Evolutionary conservation across 1,140 invertebrate genomes (phyloP).

Genomic region (Scaptodrosophila lebanonensis): DNA sequence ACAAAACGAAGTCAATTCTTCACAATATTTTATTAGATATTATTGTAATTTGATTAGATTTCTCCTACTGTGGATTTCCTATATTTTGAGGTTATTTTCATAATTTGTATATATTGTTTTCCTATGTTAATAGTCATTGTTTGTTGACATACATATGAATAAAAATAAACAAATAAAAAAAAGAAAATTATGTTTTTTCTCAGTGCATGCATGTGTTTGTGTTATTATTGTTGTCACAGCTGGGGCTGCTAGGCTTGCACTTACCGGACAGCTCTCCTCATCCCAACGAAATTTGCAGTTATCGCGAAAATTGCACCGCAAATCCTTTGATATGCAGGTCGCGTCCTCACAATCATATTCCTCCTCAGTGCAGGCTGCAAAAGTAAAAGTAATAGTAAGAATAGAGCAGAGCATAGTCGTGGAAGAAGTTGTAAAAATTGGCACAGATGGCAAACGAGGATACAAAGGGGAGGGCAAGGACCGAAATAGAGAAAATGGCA

Average conservation of each 20-base stretch:
- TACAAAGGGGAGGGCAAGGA: too few relatives aligned
- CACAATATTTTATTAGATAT: too few relatives aligned
- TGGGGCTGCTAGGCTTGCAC: conserved; percentile 51
- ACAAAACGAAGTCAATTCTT: too few relatives aligned
- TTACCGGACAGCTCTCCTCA: conserved; percentile 85
- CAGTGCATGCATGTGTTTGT: background rate
- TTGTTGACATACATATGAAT: too few relatives aligned
- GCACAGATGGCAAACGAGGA: background rate
- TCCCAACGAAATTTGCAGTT: conserved; percentile 92
- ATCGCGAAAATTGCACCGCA: conserved; percentile 85
- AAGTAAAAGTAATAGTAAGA: background rate
- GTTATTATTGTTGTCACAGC: background rate
- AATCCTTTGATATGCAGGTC: conserved; percentile 84
- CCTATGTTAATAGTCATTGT: too few relatives aligned
- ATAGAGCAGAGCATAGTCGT: too few relatives aligned
- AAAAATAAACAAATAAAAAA: too few relatives aligned
- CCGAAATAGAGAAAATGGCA: background rate
- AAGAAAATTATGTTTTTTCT: background rate
- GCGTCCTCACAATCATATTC: conserved; percentile 92
- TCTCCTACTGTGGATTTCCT: too few relatives aligned
- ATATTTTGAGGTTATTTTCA: too few relatives aligned
- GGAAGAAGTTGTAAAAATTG: background rate
- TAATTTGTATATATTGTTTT: too few relatives aligned
- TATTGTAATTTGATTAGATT: too few relatives aligned
- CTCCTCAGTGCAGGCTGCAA: conserved; percentile 72